phyloP scores from a whole-genome alignment of 2,888 invertebrate genomes.

The Pachycephus smyrnensis region DNA sequence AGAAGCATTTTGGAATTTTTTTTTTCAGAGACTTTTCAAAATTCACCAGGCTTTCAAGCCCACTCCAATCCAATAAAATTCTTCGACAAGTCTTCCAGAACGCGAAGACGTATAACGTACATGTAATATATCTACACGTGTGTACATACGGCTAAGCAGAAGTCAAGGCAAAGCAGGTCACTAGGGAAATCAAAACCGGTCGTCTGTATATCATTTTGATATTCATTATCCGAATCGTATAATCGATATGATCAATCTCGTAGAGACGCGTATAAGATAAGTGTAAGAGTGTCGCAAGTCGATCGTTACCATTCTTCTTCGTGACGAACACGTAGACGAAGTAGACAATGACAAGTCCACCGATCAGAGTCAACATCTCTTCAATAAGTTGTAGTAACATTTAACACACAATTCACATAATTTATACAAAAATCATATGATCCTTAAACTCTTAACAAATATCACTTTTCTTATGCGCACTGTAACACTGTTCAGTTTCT shows the following conservation, averaged over 20 bases:
- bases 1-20: not conserved
- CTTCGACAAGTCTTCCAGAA: not conserved
- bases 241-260: not conserved
- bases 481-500: not conserved
- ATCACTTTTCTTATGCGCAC: not conserved
- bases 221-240: not conserved
- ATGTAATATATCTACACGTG: not conserved
- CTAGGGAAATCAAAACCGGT: not conserved
- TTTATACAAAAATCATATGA: constrained; percentile 9
- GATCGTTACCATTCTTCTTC: constrained; percentile 54
- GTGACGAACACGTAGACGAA: constrained; percentile 54
- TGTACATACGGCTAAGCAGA: not conserved
- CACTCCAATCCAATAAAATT: not conserved
- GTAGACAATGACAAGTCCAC: constrained; percentile 57
- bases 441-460: not conserved
- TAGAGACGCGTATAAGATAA: not conserved
- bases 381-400: constrained; percentile 54
- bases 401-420: constrained; percentile 47
- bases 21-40: not conserved
- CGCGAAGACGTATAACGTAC: not conserved
- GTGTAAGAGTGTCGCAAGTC: not conserved
- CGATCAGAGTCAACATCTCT: constrained; percentile 61
- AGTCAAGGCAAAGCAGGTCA: not conserved
- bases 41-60: not conserved
- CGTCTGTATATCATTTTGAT: not conserved